phyloP scores from a whole-genome alignment of 2,888 invertebrate species.

The Drosophila peninsularis region DNA sequence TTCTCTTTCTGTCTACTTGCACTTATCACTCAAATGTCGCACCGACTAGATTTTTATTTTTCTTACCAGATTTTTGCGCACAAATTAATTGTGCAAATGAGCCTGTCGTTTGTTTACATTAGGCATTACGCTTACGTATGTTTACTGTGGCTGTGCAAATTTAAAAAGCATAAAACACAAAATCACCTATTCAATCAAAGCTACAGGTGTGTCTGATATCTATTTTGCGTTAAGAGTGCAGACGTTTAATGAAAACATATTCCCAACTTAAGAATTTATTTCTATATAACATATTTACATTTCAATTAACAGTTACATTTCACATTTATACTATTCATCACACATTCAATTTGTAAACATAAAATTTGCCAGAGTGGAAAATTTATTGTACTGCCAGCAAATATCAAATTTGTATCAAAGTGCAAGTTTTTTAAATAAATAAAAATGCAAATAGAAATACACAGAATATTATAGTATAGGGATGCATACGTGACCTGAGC shows the following conservation, averaged over 20 bases:
- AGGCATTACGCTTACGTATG: conserved; percentile 29
- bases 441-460: conserved; percentile 8
- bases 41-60: conserved; percentile 32
- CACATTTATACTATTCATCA: too few relatives aligned
- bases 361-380: conserved; percentile 42
- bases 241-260: too few relatives aligned
- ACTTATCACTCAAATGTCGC: conserved; percentile 46
- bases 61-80: conserved; percentile 30
- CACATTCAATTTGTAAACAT: neutral
- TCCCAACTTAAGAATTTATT: too few relatives aligned
- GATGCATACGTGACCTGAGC: conserved; percentile 4
- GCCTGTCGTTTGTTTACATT: conserved; percentile 44
- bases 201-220: too few relatives aligned
- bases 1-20: conserved; percentile 42
- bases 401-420: conserved; percentile 1
- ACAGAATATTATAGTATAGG: neutral
- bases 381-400: conserved; percentile 19
- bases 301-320: too few relatives aligned
- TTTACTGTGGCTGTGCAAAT: conserved; percentile 25
- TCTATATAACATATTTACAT: too few relatives aligned
- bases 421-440: conserved; percentile 24
- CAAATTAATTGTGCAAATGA: conserved; percentile 70
- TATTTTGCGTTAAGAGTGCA: too few relatives aligned
- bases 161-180: conserved; percentile 11
- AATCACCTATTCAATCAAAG: conserved; percentile 5